These are phyloP conservation scores for Hydropsyche betteni DNA, from an alignment of 2,888 invertebrate genomes.

Conservation along the genomic window DNA sequence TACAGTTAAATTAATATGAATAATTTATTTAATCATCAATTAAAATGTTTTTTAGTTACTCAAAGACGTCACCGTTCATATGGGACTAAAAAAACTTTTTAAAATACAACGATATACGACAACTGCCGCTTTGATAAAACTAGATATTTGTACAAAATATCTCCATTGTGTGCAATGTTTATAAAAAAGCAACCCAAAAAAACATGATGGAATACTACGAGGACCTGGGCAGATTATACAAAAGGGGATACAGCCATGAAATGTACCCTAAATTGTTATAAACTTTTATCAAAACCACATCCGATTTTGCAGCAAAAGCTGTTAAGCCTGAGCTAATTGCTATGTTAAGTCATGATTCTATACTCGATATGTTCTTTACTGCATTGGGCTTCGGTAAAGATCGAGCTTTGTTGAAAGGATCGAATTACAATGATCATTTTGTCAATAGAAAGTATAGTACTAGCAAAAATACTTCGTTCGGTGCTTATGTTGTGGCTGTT, in stretches of 20 bases:
- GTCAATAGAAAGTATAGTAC: conserved; percentile 72
- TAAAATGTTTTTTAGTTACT: conserved; percentile 56
- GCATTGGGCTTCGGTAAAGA: conserved; percentile 74
- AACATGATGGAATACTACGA: conserved; percentile 79
- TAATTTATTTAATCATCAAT: conserved; percentile 53
- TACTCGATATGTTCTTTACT: conserved; percentile 70
- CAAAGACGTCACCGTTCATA: conserved; percentile 62
- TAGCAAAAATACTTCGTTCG: conserved; percentile 74
- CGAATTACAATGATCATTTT: conserved; percentile 65
- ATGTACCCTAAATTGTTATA: conserved; percentile 71
- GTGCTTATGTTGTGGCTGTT: conserved; percentile 77
- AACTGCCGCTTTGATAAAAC: conserved; percentile 82
- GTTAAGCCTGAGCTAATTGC: conserved; percentile 68
- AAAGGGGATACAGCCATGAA: conserved; percentile 70
- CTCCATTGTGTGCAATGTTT: conserved; percentile 82
- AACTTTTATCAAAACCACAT: conserved; percentile 60
- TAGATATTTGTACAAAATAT: conserved; percentile 68
- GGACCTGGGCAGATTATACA: conserved; percentile 78
- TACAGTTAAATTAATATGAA: conserved; percentile 54
- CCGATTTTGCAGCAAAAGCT: conserved; percentile 49
- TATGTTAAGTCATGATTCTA: conserved; percentile 75
- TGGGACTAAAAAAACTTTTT: conserved; percentile 62
- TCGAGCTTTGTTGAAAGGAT: conserved; percentile 60
- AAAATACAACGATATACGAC: conserved; percentile 67
- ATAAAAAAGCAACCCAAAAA: conserved; percentile 72